Evolutionary conservation across 92 coral and sea anemone genomes (phyloP), one percentile per base, ranked within the genome.

Genomic region (Nematostella vectensis): DNA sequence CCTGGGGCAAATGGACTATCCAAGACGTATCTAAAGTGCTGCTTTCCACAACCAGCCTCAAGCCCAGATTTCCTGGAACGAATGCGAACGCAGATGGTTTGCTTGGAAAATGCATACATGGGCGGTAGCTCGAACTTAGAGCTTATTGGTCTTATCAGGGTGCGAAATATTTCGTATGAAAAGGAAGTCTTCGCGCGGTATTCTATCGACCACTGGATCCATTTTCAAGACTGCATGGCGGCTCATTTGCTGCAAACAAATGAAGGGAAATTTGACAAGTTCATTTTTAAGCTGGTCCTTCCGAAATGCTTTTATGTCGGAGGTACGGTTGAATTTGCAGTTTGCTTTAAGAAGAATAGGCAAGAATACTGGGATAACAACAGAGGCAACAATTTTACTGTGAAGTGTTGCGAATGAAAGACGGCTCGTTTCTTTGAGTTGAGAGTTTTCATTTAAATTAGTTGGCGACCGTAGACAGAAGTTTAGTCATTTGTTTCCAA

Each of bases 301-400:
- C 13, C 17, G 13, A 38, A 57, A 50, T 77, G 83, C 3, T 33
- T 33, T 15, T 58, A 78, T 33, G 81, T 70, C 40, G 57, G 45
- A 3, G 48, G 58, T 23, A 59, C 31, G 21, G 47, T 83, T 54
- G 73, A 78, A 30, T 77, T 83, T 37, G 91, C 91, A 15, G 50
- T 83, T 23, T 52, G 84, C 21, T 83, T 77, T 50, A 52, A 23
- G 20, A 84, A 37, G 10, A 25, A 50, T 13, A 62, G 62, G 16
- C 37, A 54, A 18, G 91, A 72, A 52, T 78, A 61, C 39, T 83
- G 91, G 91, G 91, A 83, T 59, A 83, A 77, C 27, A 77, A 72
- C 33, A 19, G 21, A 24, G 64, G 65, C 17, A 45, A 50, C 15
- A 83, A 83, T 62, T 83, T 77, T 20, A 61, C 47, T 31, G 63